Base-by-base conservation (phyloP, 2,797 vertebrate genomes). In the Menidia menidia region DNA sequence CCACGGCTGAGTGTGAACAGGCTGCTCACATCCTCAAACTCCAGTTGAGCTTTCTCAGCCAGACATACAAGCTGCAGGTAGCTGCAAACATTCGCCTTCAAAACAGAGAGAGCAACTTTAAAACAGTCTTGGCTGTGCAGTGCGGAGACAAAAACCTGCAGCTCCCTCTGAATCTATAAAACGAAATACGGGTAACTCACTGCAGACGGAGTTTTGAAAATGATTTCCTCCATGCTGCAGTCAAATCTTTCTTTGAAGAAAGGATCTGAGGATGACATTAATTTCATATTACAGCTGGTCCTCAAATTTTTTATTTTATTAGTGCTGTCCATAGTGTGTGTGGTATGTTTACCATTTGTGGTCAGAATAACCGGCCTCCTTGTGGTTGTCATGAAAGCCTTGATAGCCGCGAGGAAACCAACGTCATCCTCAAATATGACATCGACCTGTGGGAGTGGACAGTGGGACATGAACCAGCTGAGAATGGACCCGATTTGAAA, bases 361-460 rank as follows among this genome's bases (percentile, higher is more conserved):
- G 97, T 99, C 66, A 99, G 93, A 78, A 99, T 78, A 3, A 99
- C 93, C 13, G 97, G 98, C 71, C 98, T 95, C 88, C 98, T 99
- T 31, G 96, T 95, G 68, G 95, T 96, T 16, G 89, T 83, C 96
- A 97, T 98, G 77, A 99, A 97, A 2, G 96, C 94, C 90, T 96
- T 97, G 77, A 98, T 88, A 61, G 97, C 97, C 69, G 89, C 88
- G 60, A 97, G 89, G 93, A 99, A 99, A 63, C 97, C 97, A 51
- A 90, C 91, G 79, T 99, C 97, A 64, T 96, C 96, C 75, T 97
- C 95, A 88, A 99, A 98, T 90, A 98, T 93, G 59, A 99, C 89
- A 86, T 99, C 97, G 57, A 98, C 94, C 94, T 95, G 81, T 7
- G 55, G 60, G 41, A 76, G 18, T 35, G 48, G 44, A 66, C 19